A percentile compares a stretch with the other conserved stretches of the same genome.
These are phyloP conservation scores for Tupaia chinensis DNA, from an alignment of 2,113 vertebrate species.

Conservation along the genomic window DNA sequence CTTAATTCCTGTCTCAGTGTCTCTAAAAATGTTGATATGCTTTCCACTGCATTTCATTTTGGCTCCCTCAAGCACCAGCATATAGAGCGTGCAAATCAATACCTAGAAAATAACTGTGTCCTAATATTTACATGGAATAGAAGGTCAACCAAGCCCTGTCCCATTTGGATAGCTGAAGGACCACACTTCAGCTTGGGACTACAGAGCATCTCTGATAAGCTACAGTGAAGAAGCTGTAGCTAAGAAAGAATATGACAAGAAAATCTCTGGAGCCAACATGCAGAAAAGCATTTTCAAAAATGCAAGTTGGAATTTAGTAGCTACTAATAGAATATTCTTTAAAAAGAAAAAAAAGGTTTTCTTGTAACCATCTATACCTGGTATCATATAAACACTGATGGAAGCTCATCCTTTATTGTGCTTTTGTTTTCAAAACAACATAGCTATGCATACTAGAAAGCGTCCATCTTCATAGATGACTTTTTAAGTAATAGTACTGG, in stretches of 20 bases:
- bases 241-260: conserved; percentile 22
- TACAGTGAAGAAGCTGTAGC: conserved; percentile 32
- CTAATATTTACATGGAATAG: neutral
- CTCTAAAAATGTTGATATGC: conserved; percentile 13
- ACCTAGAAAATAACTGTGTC: neutral
- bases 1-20: neutral
- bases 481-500: conserved; percentile 31
- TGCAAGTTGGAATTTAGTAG: neutral
- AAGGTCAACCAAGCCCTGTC: neutral
- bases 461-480: conserved; percentile 50
- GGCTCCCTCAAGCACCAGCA: neutral
- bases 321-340: conserved; percentile 40
- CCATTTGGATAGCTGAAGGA: neutral
- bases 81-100: neutral
- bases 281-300: conserved; percentile 66
- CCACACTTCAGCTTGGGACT: neutral
- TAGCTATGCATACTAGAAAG: conserved; percentile 28
- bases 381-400: conserved; percentile 35
- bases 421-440: conserved; percentile 67
- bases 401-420: neutral
- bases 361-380: conserved; percentile 52
- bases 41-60: neutral
- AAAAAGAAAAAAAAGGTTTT: neutral
- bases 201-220: conserved; percentile 6
- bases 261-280: conserved; percentile 40